Conservation (phyloP, 2,113 vertebrate species). For the Odontophorus gujanensis region DNA sequence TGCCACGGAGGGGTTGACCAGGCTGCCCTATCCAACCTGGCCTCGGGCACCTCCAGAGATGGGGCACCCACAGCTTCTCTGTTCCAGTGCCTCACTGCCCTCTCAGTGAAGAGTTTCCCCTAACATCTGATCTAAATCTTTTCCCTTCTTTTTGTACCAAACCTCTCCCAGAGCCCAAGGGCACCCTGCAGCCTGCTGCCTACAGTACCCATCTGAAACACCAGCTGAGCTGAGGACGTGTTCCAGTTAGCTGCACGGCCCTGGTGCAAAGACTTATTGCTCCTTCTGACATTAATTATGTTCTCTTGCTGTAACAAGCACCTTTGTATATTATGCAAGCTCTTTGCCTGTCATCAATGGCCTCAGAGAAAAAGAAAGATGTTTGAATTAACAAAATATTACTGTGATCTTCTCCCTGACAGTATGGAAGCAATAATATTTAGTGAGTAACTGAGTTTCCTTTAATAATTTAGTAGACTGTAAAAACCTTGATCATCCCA, state of each 20-base stretch:
- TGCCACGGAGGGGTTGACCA: no score
- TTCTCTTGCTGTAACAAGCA: neutral
- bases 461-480: constrained; percentile 61
- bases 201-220: neutral
- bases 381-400: constrained; percentile 69
- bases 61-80: no score
- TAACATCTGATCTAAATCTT: no score
- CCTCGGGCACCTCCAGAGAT: no score
- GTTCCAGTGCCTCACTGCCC: no score
- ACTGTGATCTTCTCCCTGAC: constrained; percentile 64
- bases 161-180: neutral
- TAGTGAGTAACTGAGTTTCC: neutral
- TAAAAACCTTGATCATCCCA: constrained; percentile 39
- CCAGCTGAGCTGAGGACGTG: fast-evolving
- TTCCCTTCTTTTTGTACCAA: neutral
- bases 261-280: neutral
- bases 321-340: neutral
- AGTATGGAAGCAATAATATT: constrained; percentile 41
- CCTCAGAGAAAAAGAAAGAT: constrained; percentile 34
- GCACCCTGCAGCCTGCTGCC: neutral
- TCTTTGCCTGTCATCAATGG: constrained; percentile 24
- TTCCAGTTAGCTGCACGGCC: neutral
- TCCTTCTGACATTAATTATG: neutral
- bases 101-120: neutral
- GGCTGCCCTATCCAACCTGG: no score